These are phyloP conservation scores for Brachypodius melanocephalos DNA, from an alignment of 2,113 vertebrate genomes.

Conservation along the genomic window DNA sequence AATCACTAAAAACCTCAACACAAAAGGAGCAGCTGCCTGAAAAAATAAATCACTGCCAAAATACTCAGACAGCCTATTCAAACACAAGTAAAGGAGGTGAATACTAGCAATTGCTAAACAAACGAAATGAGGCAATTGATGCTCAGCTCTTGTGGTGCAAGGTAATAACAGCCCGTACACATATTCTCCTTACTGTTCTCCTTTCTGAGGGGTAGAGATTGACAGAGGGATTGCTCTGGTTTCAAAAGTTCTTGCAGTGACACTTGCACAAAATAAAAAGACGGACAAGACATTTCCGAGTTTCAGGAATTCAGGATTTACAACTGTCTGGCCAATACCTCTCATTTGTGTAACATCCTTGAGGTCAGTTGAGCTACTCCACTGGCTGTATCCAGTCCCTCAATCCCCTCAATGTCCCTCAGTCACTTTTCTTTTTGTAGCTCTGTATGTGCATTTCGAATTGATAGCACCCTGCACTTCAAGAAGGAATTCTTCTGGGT, in stretches of 20 bases:
- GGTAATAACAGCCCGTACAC: not conserved
- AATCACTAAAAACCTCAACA: constrained; percentile 21
- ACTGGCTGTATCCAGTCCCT: not conserved
- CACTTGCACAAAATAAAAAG: not conserved
- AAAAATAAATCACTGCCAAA: constrained; percentile 59
- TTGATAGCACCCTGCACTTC: not conserved
- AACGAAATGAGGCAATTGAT: not conserved
- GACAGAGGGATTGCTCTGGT: not conserved
- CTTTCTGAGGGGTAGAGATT: not conserved
- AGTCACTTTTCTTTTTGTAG: not conserved
- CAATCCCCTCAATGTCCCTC: accelerated
- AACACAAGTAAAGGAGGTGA: constrained; percentile 22
- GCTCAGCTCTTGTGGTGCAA: not conserved
- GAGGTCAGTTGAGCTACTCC: not conserved
- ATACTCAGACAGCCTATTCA: constrained; percentile 33
- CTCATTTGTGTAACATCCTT: not conserved
- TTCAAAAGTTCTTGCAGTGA: not conserved
- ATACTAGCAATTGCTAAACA: constrained; percentile 22
- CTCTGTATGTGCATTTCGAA: not conserved
- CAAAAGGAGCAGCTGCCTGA: constrained; percentile 55
- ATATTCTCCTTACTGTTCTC: not conserved
- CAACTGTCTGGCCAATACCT: not conserved
- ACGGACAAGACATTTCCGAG: not conserved
- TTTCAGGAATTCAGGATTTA: not conserved
- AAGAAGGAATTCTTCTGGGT: not conserved